A percentile compares a stretch with the other conserved stretches of the same genome.
These are phyloP conservation scores for Eupithecia insigniata DNA, from an alignment of 2,888 invertebrate species.

Conservation along the genomic window DNA sequence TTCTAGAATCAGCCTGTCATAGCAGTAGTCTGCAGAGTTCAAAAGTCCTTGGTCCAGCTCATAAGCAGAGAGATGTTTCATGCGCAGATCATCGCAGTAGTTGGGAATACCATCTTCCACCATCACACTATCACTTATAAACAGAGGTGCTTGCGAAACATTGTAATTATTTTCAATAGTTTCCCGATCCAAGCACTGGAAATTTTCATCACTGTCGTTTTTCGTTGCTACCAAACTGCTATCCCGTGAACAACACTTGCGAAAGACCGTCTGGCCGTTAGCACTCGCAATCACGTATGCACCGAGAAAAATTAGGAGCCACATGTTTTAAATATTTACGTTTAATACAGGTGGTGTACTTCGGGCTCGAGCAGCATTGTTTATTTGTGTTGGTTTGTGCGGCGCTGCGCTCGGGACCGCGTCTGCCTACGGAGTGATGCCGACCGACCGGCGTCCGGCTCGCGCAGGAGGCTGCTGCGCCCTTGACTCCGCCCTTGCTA, in stretches of 20 bases:
- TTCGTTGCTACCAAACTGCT: constrained; percentile 63
- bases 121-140: constrained; percentile 57
- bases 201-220: constrained; percentile 50
- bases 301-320: constrained; percentile 58
- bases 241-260: constrained; percentile 71
- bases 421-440: constrained; percentile 62
- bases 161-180: constrained; percentile 54
- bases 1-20: constrained; percentile 68
- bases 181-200: constrained; percentile 63
- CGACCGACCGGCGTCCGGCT: constrained; percentile 28
- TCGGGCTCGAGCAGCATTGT: constrained; percentile 71
- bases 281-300: constrained; percentile 51
- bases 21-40: constrained; percentile 55
- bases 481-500: constrained; percentile 59
- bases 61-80: constrained; percentile 48
- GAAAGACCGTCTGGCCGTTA: constrained; percentile 58
- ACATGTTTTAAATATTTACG: constrained; percentile 58
- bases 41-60: constrained; percentile 48
- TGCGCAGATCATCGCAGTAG: constrained; percentile 57
- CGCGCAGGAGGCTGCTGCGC: constrained; percentile 69
- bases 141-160: constrained; percentile 58
- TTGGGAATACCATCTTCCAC: constrained; percentile 63
- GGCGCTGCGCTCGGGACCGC: constrained; percentile 63
- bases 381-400: constrained; percentile 52
- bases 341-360: constrained; percentile 70